Conservation (phyloP, 2,797 vertebrate species). For the Xenentodon cancila region DNA sequence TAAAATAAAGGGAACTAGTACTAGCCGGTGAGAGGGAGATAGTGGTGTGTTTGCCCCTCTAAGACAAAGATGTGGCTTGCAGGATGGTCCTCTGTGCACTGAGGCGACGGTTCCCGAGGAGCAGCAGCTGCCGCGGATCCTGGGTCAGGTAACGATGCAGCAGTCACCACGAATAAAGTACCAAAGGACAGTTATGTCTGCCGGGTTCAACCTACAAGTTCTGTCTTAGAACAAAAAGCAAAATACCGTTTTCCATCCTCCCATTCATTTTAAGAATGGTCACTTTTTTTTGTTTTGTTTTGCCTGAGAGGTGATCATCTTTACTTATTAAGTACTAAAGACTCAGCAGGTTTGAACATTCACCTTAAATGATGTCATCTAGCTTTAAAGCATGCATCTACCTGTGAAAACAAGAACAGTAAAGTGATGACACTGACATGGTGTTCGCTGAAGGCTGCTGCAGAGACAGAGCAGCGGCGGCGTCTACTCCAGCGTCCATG, state of each 20-base stretch:
- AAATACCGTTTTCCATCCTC: no score
- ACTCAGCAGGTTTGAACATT: no score
- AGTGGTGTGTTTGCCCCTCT: neutral
- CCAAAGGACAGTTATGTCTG: no score
- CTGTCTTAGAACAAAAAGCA: no score
- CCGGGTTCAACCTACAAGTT: no score
- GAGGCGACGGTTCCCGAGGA: conserved; percentile 47
- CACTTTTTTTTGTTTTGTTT: no score
- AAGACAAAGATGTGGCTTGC: neutral
- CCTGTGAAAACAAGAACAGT: neutral
- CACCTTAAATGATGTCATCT: no score
- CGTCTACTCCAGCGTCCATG: conserved; percentile 78
- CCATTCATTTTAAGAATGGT: no score
- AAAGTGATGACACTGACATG: neutral
- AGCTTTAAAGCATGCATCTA: neutral
- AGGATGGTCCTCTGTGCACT: conserved; percentile 74
- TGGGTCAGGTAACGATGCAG: conserved; percentile 54
- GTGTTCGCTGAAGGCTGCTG: conserved; percentile 52
- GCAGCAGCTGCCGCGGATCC: conserved; percentile 31
- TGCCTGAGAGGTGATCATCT: no score
- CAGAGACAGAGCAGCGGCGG: conserved; percentile 67
- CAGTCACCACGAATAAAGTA: neutral
- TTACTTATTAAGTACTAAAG: no score
- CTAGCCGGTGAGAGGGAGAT: neutral
- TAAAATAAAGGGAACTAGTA: neutral